Base-by-base conservation (phyloP, 2,888 invertebrate species). In the Rosalia funebris region DNA sequence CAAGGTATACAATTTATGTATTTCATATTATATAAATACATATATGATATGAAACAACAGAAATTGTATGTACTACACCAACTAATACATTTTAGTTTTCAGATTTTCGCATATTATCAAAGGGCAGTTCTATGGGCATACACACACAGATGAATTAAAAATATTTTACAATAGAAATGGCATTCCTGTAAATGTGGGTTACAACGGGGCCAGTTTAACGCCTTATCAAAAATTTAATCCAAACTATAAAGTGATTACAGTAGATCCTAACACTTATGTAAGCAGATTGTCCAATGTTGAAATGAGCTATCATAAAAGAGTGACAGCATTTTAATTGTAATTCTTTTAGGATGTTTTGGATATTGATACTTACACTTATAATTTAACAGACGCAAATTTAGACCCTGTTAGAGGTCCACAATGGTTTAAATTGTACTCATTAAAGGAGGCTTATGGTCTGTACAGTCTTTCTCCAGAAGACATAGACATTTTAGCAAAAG, bases 61-160 rank as follows among this genome's bases (percentile, higher is more conserved):
- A n/a, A n/a, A n/a, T n/a, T n/a, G n/a, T n/a, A n/a, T n/a, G n/a
- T n/a, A n/a, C n/a, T n/a, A n/a, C n/a, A n/a, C n/a, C n/a, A n/a
- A n/a, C n/a, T n/a, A n/a, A n/a, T n/a, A n/a, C n/a, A n/a, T n/a
- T n/a, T n/a, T n/a, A n/a, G n/a, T 60, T 60, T 54, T 25, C 17
- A 65, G 94, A 78, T 95, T 91, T 78, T 86, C 89, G 12, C 84
- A 86, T 34, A 92, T 88, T 16, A 91, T 95, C 50, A 84, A 84
- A 1, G 93, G 88, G 0, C 91, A 94, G 78, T 95, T 95, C 78
- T 92, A 90, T 73, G 95, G 93, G 0, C 94, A 95, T 77, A 89
- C 90, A 0, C 94, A 95, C 75, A 85, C 85, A 0, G 93, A 94
- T 71, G 89, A 91, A 75, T 85, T 92, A 70, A 87, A 88, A 73